Conservation (phyloP, 2,888 invertebrate genomes). For the Ypsolopha sequella region DNA sequence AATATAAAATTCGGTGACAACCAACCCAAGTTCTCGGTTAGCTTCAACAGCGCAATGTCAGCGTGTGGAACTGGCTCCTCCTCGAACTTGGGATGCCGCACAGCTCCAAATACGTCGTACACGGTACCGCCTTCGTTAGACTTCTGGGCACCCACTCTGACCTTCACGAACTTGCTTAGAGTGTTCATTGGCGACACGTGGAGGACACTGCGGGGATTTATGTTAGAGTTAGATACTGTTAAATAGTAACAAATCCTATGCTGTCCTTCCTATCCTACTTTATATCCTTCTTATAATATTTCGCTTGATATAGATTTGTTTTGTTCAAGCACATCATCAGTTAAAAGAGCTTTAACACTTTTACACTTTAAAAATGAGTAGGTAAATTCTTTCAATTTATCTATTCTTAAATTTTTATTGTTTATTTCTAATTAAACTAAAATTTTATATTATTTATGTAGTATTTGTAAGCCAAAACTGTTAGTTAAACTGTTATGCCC, state of each 20-base stretch:
- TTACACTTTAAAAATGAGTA: too few relatives aligned
- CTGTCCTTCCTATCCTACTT: too few relatives aligned
- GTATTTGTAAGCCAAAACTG: too few relatives aligned
- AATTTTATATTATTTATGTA: too few relatives aligned
- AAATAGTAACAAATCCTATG: neutral
- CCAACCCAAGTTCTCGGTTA: slow-evolving; percentile 40
- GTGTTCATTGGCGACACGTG: slow-evolving; percentile 49
- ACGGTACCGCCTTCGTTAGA: slow-evolving; percentile 47
- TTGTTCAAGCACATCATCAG: too few relatives aligned
- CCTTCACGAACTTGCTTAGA: slow-evolving; percentile 44
- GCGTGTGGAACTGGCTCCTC: slow-evolving; percentile 62
- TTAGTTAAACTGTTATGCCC: too few relatives aligned
- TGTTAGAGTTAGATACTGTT: neutral
- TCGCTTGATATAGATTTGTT: too few relatives aligned
- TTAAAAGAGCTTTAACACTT: too few relatives aligned
- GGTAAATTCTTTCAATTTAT: too few relatives aligned
- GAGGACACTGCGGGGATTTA: slow-evolving; percentile 34
- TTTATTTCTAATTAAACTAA: too few relatives aligned
- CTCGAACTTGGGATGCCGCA: slow-evolving; percentile 59
- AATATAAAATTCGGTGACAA: neutral
- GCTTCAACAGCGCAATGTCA: slow-evolving; percentile 50
- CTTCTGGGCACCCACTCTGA: slow-evolving; percentile 43
- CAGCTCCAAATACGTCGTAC: slow-evolving; percentile 45
- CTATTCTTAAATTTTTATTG: too few relatives aligned
- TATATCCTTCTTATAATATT: too few relatives aligned